These are phyloP conservation scores for Chiloscyllium punctatum DNA, from an alignment of 2,797 vertebrate genomes.

Conservation along the genomic window DNA sequence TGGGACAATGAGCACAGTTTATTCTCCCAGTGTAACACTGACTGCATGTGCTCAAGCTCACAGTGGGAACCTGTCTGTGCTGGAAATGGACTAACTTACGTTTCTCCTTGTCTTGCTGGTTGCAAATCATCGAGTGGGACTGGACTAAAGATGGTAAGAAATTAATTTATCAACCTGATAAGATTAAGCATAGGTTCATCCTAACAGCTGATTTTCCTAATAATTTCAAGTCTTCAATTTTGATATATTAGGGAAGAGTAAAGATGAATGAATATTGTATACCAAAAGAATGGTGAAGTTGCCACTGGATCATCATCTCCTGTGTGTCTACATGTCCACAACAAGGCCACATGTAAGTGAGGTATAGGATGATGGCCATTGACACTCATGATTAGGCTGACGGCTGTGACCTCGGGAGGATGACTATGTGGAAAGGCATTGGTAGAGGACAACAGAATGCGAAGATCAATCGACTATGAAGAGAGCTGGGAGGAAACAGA, in stretches of 20 bases:
- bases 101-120: slow-evolving; percentile 78
- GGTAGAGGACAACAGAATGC: too few species aligned
- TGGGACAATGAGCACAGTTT: slow-evolving; percentile 43
- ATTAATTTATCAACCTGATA: not conserved
- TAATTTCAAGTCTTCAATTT: not conserved
- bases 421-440: too few species aligned
- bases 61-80: slow-evolving; percentile 87
- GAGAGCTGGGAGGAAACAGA: too few species aligned
- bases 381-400: too few species aligned
- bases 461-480: too few species aligned
- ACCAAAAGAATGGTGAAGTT: too few species aligned
- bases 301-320: too few species aligned
- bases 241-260: not conserved
- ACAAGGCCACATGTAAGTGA: too few species aligned
- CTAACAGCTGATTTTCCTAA: not conserved
- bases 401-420: too few species aligned
- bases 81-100: slow-evolving; percentile 70
- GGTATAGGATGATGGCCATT: too few species aligned
- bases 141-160: slow-evolving; percentile 66
- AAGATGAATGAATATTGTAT: too few species aligned
- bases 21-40: slow-evolving; percentile 65
- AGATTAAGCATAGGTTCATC: not conserved
- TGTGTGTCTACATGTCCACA: too few species aligned
- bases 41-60: slow-evolving; percentile 65
- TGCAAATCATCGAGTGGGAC: slow-evolving; percentile 58